These are phyloP conservation scores for Coptodon rendalli DNA, from an alignment of 2,113 vertebrate genomes.

Conservation along the genomic window DNA sequence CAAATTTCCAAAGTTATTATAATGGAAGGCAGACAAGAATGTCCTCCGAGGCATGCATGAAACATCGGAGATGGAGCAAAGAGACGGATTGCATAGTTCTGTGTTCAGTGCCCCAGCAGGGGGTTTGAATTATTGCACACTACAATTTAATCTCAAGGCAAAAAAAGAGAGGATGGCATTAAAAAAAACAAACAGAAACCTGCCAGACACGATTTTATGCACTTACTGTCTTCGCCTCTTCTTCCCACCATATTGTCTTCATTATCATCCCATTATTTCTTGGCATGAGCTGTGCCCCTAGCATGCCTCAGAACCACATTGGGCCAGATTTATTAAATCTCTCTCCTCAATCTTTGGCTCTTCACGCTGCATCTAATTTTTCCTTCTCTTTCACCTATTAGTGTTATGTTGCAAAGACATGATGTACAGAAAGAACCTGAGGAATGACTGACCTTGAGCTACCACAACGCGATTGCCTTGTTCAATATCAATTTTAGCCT, in stretches of 20 bases:
- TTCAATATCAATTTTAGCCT: background rate
- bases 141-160: slow-evolving; percentile 19
- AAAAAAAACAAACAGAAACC: slow-evolving; percentile 1
- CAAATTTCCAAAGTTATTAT: slow-evolving; percentile 9
- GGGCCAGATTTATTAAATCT: slow-evolving; percentile 34
- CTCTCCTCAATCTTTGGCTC: slow-evolving; percentile 5
- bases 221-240: background rate
- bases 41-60: background rate
- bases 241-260: background rate
- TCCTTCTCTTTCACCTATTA: background rate
- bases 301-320: slow-evolving; percentile 15
- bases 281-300: slow-evolving; percentile 10
- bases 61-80: background rate
- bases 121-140: slow-evolving; percentile 22
- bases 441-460: background rate
- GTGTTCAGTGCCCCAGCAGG: slow-evolving; percentile 4
- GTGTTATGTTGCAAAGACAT: background rate
- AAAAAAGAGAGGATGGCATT: background rate
- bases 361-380: background rate
- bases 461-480: background rate
- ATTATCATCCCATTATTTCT: slow-evolving; percentile 40
- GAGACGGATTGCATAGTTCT: slow-evolving; percentile 12
- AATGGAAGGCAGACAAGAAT: slow-evolving; percentile 10
- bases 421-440: background rate
- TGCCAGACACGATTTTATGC: background rate